These are phyloP conservation scores for Drosophila pachea DNA, from an alignment of 1,140 invertebrate species.

Conservation along the genomic window DNA sequence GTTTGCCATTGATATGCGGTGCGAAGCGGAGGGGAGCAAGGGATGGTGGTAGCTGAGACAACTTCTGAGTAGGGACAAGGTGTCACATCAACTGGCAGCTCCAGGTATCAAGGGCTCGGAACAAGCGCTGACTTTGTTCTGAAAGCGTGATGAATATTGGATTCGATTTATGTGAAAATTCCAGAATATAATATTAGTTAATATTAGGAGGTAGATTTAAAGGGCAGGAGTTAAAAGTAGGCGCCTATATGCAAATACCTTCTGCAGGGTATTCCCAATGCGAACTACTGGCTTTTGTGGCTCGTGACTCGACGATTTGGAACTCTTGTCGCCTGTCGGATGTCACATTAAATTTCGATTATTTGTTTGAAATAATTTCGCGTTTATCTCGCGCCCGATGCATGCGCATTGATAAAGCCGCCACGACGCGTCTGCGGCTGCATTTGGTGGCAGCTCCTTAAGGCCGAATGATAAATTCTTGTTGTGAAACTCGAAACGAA, in stretches of 20 bases:
- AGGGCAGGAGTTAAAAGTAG: no score
- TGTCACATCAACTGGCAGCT: conserved; percentile 25
- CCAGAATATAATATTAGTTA: not conserved
- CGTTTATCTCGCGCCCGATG: conserved; percentile 51
- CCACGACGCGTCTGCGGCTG: conserved; percentile 30
- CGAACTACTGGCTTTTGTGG: conserved; percentile 23
- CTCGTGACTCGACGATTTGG: conserved; percentile 19
- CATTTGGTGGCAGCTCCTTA: conserved; percentile 44
- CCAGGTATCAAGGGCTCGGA: conserved; percentile 3
- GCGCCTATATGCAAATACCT: no score
- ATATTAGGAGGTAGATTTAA: no score
- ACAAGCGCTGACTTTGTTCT: conserved; percentile 3
- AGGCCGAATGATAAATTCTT: conserved; percentile 48
- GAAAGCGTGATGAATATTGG: conserved; percentile 15
- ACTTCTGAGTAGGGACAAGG: conserved; percentile 27
- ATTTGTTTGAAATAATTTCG: conserved; percentile 74
- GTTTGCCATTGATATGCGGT: conserved; percentile 7
- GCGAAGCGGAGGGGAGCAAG: not conserved
- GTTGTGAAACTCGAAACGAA: conserved; percentile 18
- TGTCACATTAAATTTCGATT: conserved; percentile 74
- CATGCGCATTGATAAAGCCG: conserved; percentile 40
- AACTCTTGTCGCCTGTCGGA: conserved; percentile 63
- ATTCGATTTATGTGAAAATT: conserved; percentile 2
- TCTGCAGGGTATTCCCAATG: not conserved
- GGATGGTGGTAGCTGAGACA: not conserved